Base-by-base conservation (phyloP, 2,888 invertebrate species). In the Caenorhabditis afra region DNA sequence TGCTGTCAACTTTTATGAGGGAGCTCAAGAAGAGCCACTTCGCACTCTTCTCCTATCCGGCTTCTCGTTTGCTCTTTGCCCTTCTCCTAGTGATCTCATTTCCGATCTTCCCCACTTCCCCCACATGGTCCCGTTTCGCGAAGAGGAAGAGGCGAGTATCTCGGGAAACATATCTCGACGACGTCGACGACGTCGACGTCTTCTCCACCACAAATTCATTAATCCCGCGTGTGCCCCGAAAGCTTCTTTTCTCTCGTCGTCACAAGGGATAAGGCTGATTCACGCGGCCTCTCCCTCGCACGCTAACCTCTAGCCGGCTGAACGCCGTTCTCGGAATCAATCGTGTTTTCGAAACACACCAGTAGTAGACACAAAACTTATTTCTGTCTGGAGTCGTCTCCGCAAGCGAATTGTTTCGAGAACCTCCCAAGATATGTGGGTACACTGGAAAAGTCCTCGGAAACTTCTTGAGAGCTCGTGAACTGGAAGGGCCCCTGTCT, bases 91-190 rank as follows among this genome's bases (percentile, higher is more conserved):
- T 52, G 52, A 52, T 52, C 52, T 61, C 45, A 55, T 53, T 61
- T 37, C 11, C 45, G 61, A 41, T 70, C 59, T 20, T 61, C 22
- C 5, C 18, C n/a, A n/a, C n/a, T 16, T 41, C 29, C 29, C 29
- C 29, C 29, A 7, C 29, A 29, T 50, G 49, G 49, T 50, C 67
- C 49, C 14, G n/a, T 67, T 59, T 47, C 52, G 35, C 35, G 59
- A n/a, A 37, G 57, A 22, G 37, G 47, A 53, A 35, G 29, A 18
- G 22, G 35, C 35, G 39, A 44, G 29, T 29, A 29, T 58, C 50
- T 73, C 73, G 64, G 57, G 64, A 65, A 65, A 70, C 70, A 70
- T 70, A 68, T 68, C 68, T 68, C 58, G 52, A 68, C 39, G 59
- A 45, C 44, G 59, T 35, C 57, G 64, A 44, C 29, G 49, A 53